Percentiles rank a stretch among this genome's conserved stretches.
These are phyloP conservation scores for Tribolium castaneum DNA, from an alignment of 1,140 invertebrate genomes.

Conservation along the genomic window DNA sequence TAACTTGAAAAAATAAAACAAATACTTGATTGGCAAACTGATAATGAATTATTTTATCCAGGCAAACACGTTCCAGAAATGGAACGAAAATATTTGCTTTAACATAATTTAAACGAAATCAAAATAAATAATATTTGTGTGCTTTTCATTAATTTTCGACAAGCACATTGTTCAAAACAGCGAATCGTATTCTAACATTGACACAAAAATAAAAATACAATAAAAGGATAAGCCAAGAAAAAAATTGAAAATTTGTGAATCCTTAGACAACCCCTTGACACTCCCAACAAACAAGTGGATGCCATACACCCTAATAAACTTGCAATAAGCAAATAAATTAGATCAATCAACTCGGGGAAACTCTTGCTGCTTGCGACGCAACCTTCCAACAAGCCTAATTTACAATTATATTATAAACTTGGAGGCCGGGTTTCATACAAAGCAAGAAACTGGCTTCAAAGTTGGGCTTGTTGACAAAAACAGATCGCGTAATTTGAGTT, in stretches of 20 bases:
- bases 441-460: constrained; percentile 8
- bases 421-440: neutral
- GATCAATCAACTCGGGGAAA: neutral
- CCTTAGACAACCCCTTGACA: neutral
- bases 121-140: neutral
- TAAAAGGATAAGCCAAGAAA: neutral
- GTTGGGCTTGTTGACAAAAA: neutral
- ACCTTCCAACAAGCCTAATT: neutral
- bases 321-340: neutral
- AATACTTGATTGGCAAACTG: neutral
- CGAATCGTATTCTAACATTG: neutral
- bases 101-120: neutral
- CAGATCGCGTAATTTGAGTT: neutral
- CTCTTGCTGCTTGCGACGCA: neutral
- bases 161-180: neutral
- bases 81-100: neutral
- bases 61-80: neutral
- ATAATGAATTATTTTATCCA: no score
- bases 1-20: neutral
- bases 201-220: no score
- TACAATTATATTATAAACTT: constrained; percentile 2
- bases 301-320: neutral
- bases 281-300: neutral
- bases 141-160: neutral
- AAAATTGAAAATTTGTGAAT: neutral